Evolutionary conservation across 2,888 invertebrate genomes (phyloP), one percentile per base, ranked within the genome.

Genomic region (Buathra laborator): DNA sequence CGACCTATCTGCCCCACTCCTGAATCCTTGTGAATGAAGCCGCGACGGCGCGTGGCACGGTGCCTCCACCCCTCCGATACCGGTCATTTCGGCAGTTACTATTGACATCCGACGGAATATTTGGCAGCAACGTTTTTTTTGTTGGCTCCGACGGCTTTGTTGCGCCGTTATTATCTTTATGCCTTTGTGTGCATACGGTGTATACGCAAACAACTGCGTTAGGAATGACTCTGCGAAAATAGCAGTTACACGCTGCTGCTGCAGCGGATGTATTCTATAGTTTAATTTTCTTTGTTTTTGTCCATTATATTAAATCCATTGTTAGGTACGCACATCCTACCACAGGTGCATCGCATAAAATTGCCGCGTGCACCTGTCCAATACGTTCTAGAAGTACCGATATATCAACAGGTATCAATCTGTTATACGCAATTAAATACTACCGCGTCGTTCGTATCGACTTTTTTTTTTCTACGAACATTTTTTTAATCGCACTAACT

Each of bases 21-120:
- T 51, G 48, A 77, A 80, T 81, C 76, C 85, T 87, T 82, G 86
- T 90, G 89, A 91, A 90, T 89, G 90, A 90, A 90, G 86, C 87
- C 87, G 89, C 90, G 89, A 89, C 88, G 89, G 89, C 90, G 90
- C 85, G 86, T 86, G 83, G 84, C 70, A 74, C 72, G 44, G 70
- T 76, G 29, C 44, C 76, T 78, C 71, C 79, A 62, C 81, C 78
- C 71, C 86, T 86, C 76, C 79, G 83, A 44, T 48, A 75, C 82
- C 83, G 81, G 80, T 81, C 80, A 64, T 83, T 82, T 68, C 62
- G 79, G 56, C 70, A 74, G 51, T 78, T 82, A 70, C 56, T 81
- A 78, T 79, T 71, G 81, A 85, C 66, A 78, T 43, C 67, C 77
- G n/a, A 68, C 74, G 46, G 16, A 84, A 84, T 75, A 81, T 81